phyloP scores from a whole-genome alignment of 2,113 vertebrate species.

The Notechis scutatus region DNA sequence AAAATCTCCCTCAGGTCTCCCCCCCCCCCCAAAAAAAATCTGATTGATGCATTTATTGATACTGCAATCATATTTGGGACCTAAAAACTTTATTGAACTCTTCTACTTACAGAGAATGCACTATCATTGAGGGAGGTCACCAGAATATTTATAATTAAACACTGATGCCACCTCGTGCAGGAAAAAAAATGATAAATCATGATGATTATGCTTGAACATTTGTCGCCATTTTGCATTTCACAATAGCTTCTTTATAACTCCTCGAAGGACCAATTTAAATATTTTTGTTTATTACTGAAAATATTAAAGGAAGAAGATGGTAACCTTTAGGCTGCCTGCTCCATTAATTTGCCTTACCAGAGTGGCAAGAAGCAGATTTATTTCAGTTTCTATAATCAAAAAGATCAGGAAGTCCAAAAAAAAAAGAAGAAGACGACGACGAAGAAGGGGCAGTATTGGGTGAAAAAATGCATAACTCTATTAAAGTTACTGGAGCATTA shows the following conservation, averaged over 20 bases:
- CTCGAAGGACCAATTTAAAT: neutral
- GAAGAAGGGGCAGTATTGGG: neutral
- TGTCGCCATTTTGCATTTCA: neutral
- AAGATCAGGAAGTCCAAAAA: neutral
- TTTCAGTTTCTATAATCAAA: conserved; percentile 15
- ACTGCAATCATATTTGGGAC: neutral
- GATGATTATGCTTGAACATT: neutral
- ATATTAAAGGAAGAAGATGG: neutral
- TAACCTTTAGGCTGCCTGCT: neutral
- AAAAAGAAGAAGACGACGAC: neutral
- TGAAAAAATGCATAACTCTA: conserved; percentile 33
- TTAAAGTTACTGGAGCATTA: conserved; percentile 36
- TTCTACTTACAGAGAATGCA: neutral
- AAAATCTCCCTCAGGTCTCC: neutral
- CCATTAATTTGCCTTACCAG: neutral
- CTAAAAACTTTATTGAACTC: neutral
- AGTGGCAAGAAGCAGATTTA: neutral
- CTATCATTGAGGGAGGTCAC: neutral
- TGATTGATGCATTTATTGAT: neutral
- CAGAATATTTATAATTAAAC: neutral
- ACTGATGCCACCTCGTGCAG: neutral
- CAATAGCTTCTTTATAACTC: neutral
- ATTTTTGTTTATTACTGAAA: neutral
- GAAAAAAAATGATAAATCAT: neutral
- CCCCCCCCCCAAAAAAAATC: neutral